Conservation (phyloP, 2,888 invertebrate genomes). For the Noctua janthe region DNA sequence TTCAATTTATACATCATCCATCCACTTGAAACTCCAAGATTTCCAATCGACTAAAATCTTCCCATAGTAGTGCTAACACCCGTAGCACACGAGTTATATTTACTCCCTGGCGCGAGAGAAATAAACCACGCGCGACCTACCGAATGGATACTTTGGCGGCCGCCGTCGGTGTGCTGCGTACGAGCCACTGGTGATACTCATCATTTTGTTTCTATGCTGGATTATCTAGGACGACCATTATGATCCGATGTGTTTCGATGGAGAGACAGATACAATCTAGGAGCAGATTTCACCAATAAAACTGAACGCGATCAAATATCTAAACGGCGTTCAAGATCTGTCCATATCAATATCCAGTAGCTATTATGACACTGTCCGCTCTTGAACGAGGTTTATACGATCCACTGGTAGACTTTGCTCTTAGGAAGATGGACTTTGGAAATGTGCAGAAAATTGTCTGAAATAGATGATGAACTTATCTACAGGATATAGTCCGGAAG, state of each 20-base stretch:
- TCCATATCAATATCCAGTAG: background rate
- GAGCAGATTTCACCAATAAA: background rate
- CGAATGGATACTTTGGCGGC: conserved; percentile 74
- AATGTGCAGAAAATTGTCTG: background rate
- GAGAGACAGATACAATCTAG: background rate
- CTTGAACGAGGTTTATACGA: background rate
- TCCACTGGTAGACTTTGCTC: background rate
- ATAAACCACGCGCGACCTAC: conserved; percentile 83
- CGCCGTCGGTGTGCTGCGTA: conserved; percentile 73
- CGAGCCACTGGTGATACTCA: conserved; percentile 50
- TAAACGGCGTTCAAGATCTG: background rate
- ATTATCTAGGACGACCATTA: conserved; percentile 31
- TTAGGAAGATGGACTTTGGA: background rate
- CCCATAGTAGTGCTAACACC: conserved; percentile 67
- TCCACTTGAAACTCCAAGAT: background rate
- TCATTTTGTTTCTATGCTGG: conserved; percentile 55
- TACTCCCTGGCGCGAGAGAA: conserved; percentile 87
- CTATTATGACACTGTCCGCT: background rate
- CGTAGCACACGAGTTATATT: conserved; percentile 85
- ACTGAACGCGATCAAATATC: background rate
- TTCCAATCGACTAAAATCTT: conserved; percentile 47
- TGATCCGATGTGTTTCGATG: background rate
- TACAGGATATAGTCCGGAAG: background rate
- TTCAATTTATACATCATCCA: background rate
- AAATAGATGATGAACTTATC: background rate